Evolutionary conservation across 2,113 vertebrate species (phyloP).

Genomic region (Chionomys nivalis): DNA sequence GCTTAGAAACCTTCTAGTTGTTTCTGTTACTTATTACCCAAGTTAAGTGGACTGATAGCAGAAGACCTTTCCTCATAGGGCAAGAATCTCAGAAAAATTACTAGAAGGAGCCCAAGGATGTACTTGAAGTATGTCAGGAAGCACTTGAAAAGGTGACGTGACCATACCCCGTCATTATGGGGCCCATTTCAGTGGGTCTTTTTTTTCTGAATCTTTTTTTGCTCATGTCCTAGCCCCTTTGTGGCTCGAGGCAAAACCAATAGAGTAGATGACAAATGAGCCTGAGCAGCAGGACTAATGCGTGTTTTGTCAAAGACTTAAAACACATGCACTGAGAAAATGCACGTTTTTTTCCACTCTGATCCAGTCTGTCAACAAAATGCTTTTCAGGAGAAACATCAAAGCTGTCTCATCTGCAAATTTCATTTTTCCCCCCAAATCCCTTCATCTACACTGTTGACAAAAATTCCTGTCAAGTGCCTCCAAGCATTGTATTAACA

Average conservation of each 20-base stretch:
- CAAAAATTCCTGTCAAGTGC: slow-evolving; percentile 87
- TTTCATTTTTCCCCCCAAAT: slow-evolving; percentile 81
- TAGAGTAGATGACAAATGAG: slow-evolving; percentile 78
- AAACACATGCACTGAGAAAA: slow-evolving; percentile 81
- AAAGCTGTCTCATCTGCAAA: slow-evolving; percentile 86
- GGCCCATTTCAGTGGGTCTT: background rate
- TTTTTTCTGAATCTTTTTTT: background rate
- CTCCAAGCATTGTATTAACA: slow-evolving; percentile 87
- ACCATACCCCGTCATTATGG: background rate
- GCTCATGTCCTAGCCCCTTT: background rate
- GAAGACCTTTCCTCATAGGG: background rate
- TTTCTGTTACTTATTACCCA: background rate
- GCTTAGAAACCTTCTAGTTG: background rate
- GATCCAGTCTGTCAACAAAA: slow-evolving; percentile 87
- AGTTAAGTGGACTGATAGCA: background rate
- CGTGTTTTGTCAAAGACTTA: slow-evolving; percentile 84
- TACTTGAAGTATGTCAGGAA: background rate
- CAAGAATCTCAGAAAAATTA: slow-evolving; percentile 11
- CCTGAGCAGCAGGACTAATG: slow-evolving; percentile 80
- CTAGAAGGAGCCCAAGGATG: background rate
- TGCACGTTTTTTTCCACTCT: slow-evolving; percentile 78
- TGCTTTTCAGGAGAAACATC: slow-evolving; percentile 86
- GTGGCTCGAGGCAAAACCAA: slow-evolving; percentile 65
- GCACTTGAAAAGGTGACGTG: background rate
- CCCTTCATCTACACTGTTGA: slow-evolving; percentile 87